Evolutionary conservation across 2,888 invertebrate genomes (phyloP), one percentile per base, ranked within the genome.

Genomic region (Trachelus tabidus): DNA sequence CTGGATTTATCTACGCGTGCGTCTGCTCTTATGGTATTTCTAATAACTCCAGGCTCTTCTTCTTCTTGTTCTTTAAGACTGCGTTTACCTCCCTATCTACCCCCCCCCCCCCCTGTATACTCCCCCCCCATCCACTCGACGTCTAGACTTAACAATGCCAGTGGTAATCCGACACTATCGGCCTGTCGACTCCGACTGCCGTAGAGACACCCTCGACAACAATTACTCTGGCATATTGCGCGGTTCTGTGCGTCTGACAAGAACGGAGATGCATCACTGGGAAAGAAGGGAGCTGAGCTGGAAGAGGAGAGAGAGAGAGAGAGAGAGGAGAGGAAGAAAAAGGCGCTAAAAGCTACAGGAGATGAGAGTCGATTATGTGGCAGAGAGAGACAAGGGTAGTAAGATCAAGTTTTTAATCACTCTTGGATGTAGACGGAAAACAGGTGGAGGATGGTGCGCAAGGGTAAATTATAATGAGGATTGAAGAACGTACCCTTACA

Each of bases 341-440:
- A 56, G 56, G 56, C 9, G 56, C 23, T 56, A 56, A 56, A 56
- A 56, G 56, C 23, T 30, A 74, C 71, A 30, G 82, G 81, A 79
- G 79, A 79, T 76, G 80, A 82, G 75, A 79, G 81, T 84, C 80
- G 82, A 82, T 83, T 86, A 86, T 56, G 23, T 23, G 23, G 6
- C 9, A 23, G 15, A 73, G 34, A 73, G 71, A 12, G 71, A 71
- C 12, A 12, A 71, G 71, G 15, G 75, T 73, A 80, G 80, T 75
- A 81, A 84, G 86, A 88, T 89, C 88, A 88, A 87, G 87, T 88
- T 88, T 88, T 89, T 88, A 88, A 88, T 88, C 88, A 88, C 89
- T 89, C 86, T 87, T 85, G 83, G 84, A 86, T 85, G 86, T 87
- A 85, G 84, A 82, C 81, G 82, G 37, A 73, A 73, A 73, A 73